Evolutionary conservation across 2,797 vertebrate genomes (phyloP).

Genomic region (Alectoris magna): DNA sequence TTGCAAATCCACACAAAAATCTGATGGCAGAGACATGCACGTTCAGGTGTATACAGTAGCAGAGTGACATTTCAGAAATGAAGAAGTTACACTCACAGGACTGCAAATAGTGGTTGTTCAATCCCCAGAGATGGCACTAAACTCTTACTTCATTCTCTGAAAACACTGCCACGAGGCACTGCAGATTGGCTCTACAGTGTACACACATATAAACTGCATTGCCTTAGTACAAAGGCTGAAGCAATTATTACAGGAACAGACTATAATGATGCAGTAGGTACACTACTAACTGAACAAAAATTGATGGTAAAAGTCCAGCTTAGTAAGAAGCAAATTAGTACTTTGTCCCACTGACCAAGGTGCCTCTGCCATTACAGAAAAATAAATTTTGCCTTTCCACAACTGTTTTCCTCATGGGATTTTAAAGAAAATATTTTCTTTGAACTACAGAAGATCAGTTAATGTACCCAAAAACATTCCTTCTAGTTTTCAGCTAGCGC

Average conservation of each 20-base stretch:
- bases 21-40: conserved; percentile 21
- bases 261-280: conserved; percentile 39
- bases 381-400: not conserved
- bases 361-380: not conserved
- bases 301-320: not conserved
- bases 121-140: conserved; percentile 27
- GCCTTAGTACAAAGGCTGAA: not conserved
- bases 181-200: conserved; percentile 16
- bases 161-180: conserved; percentile 44
- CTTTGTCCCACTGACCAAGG: not conserved
- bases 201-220: conserved; percentile 27
- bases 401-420: not conserved
- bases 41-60: not conserved
- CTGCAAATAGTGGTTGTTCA: conserved; percentile 45
- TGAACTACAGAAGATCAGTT: not conserved
- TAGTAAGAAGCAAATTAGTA: not conserved
- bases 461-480: not conserved
- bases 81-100: not conserved
- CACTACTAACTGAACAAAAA: conserved; percentile 31
- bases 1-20: conserved; percentile 18
- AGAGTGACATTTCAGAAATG: conserved; percentile 54
- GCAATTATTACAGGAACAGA: conserved; percentile 36
- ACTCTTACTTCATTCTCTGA: conserved; percentile 37
- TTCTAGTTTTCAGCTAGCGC: not conserved
- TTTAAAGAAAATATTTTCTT: not conserved